A percentile compares a stretch with the other conserved stretches of the same genome.
phyloP scores from a whole-genome alignment of 2,113 vertebrate genomes.

The Corapipo altera region DNA sequence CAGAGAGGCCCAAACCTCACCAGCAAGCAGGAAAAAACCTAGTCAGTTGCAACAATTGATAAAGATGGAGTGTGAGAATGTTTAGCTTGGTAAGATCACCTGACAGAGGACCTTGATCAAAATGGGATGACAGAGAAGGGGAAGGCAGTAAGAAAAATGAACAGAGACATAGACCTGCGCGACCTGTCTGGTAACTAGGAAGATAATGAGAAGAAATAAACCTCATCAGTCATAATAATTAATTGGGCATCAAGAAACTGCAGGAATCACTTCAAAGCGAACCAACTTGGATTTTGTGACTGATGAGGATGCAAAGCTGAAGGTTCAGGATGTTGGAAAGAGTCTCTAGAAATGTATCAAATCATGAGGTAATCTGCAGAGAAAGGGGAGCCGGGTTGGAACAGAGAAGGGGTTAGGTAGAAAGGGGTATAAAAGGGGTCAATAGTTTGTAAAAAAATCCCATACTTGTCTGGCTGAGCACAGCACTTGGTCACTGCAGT shows the following conservation, averaged over 20 bases:
- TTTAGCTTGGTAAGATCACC: neutral
- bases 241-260: neutral
- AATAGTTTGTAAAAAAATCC: neutral
- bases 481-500: neutral
- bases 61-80: neutral
- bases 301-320: neutral
- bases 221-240: neutral
- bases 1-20: neutral
- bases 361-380: neutral
- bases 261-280: neutral
- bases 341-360: rapidly evolving
- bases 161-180: neutral
- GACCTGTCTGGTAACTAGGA: neutral
- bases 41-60: rapidly evolving
- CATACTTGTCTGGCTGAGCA: rapidly evolving
- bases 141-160: neutral
- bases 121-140: neutral
- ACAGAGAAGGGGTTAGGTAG: neutral
- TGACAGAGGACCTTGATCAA: neutral
- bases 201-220: neutral
- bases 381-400: rapidly evolving
- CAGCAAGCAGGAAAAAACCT: neutral
- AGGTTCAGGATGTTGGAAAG: neutral
- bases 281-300: neutral
- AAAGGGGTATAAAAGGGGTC: neutral